phyloP scores from a whole-genome alignment of 2,113 vertebrate species.

The Chlamydotis undulata region DNA sequence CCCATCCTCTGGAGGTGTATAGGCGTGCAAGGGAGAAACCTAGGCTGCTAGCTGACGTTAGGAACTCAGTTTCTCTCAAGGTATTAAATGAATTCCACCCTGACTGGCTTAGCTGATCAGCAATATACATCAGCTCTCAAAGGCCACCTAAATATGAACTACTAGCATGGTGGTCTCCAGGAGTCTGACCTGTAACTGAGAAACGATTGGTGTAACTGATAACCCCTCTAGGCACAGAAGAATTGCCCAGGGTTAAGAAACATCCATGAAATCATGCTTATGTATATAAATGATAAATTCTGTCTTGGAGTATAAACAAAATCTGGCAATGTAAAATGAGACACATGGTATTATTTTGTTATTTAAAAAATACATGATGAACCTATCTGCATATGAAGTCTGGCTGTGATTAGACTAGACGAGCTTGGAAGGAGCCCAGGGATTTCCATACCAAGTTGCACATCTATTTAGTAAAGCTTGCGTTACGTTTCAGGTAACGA shows the following conservation, averaged over 20 bases:
- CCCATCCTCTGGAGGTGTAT: neutral
- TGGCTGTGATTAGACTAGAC: neutral
- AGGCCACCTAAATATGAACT: neutral
- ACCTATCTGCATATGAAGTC: neutral
- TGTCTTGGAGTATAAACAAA: slow-evolving; percentile 26
- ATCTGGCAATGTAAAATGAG: slow-evolving; percentile 11
- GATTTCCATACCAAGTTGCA: neutral
- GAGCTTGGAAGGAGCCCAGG: neutral
- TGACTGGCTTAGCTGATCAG: neutral
- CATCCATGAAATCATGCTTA: neutral
- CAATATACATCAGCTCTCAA: neutral
- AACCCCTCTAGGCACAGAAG: neutral
- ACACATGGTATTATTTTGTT: neutral
- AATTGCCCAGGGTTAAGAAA: neutral
- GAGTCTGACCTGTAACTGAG: neutral
- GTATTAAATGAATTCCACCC: neutral
- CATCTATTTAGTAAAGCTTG: neutral
- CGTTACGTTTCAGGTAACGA: neutral
- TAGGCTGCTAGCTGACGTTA: neutral
- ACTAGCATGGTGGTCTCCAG: neutral
- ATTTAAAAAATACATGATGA: slow-evolving; percentile 19
- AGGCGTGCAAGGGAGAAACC: neutral
- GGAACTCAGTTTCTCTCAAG: neutral
- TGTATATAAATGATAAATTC: neutral
- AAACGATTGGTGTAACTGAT: neutral